A percentile compares a stretch with the other conserved stretches of the same genome.
Evolutionary conservation across 2,113 vertebrate genomes (phyloP).

Genomic region (Oryzias melastigma): DNA sequence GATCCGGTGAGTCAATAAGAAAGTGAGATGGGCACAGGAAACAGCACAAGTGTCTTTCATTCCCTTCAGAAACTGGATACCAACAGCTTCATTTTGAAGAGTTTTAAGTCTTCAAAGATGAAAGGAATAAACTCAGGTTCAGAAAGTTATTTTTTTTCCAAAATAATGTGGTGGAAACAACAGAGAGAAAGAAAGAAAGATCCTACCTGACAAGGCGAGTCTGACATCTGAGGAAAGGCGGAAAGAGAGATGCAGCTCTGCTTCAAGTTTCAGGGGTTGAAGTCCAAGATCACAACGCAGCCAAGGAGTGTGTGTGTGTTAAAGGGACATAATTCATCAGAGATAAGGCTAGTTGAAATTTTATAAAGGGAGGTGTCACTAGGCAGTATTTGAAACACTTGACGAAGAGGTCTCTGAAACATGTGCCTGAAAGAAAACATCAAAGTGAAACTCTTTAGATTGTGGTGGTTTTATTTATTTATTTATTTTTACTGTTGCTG

Average conservation of each 20-base stretch:
- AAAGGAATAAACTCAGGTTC: neutral
- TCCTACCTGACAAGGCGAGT: constrained; percentile 45
- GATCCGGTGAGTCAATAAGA: too few relatives aligned
- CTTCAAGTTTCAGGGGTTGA: constrained; percentile 63
- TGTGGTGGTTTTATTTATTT: too few relatives aligned
- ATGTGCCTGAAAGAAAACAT: too few relatives aligned
- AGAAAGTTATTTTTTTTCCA: rapidly evolving
- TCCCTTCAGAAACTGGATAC: constrained; percentile 14
- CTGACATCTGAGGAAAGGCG: constrained; percentile 16
- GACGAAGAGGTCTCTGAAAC: too few relatives aligned
- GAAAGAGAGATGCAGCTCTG: constrained; percentile 46
- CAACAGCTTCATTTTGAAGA: neutral
- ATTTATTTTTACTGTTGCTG: too few relatives aligned
- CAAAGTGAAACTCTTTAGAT: too few relatives aligned
- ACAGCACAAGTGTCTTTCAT: too few relatives aligned
- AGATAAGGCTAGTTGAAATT: constrained; percentile 20
- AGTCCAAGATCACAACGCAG: constrained; percentile 65
- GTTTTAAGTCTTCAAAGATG: too few relatives aligned
- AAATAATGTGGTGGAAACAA: neutral
- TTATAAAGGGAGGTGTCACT: constrained; percentile 4
- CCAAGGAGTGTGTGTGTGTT: constrained; percentile 11
- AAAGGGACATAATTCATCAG: constrained; percentile 25
- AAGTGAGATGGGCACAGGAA: too few relatives aligned
- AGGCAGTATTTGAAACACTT: neutral
- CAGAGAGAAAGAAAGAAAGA: constrained; percentile 3